Evolutionary conservation across 2,888 invertebrate genomes (phyloP).

Genomic region (Netelia melanura): DNA sequence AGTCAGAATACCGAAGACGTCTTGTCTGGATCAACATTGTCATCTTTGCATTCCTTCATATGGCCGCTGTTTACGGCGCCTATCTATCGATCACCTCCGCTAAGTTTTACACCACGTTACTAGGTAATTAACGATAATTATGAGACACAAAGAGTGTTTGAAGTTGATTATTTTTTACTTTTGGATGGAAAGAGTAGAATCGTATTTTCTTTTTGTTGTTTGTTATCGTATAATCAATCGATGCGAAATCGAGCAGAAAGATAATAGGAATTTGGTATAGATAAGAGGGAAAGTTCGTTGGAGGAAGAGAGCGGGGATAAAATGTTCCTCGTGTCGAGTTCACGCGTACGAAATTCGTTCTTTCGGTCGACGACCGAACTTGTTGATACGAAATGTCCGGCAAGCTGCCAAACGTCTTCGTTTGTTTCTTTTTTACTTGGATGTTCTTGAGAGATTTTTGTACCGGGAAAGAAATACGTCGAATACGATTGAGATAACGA

Average conservation of each 20-base stretch:
- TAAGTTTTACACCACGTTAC: slow-evolving; percentile 89
- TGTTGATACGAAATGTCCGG: slow-evolving; percentile 58
- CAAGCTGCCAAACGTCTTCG: slow-evolving; percentile 45
- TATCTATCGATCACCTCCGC: slow-evolving; percentile 91
- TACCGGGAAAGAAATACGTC: not conserved
- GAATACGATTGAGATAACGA: not conserved
- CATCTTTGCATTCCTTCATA: slow-evolving; percentile 91
- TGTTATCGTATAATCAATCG: not conserved
- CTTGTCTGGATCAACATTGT: slow-evolving; percentile 94
- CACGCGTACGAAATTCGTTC: not conserved
- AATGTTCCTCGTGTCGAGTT: slow-evolving; percentile 7
- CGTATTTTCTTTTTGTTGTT: not conserved
- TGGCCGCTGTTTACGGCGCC: slow-evolving; percentile 91
- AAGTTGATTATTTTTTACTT: not conserved
- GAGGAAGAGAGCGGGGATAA: not conserved
- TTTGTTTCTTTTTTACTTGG: not conserved
- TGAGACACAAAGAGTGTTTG: not conserved
- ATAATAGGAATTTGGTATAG: not conserved
- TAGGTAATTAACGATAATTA: slow-evolving; percentile 87
- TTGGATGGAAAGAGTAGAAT: not conserved
- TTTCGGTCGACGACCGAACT: slow-evolving; percentile 42
- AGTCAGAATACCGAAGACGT: slow-evolving; percentile 74
- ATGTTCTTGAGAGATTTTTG: not conserved
- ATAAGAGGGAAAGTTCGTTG: not conserved
- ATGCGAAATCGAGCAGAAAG: not conserved